Conservation (phyloP, 2,888 invertebrate species). For the Conchocele bisecta region DNA sequence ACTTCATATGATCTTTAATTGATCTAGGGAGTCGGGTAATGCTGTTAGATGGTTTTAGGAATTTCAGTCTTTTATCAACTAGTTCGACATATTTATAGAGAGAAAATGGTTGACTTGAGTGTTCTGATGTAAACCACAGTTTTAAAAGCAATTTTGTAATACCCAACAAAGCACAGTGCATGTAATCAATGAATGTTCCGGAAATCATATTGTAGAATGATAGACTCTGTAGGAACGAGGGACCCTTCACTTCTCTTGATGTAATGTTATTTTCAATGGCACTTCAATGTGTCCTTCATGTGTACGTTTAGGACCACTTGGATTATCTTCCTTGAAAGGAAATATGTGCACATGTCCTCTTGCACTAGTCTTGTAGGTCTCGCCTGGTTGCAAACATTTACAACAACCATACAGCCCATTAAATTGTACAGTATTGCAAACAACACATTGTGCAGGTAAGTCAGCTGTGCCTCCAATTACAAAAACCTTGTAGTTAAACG, state of each 20-base stretch:
- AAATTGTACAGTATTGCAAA: conserved; percentile 46
- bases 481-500: conserved; percentile 6
- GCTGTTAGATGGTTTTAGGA: conserved; percentile 42
- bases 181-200: conserved; percentile 47
- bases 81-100: conserved; percentile 14
- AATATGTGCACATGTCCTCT: conserved; percentile 43
- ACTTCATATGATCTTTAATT: conserved; percentile 47
- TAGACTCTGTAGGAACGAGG: conserved; percentile 43
- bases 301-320: conserved; percentile 10
- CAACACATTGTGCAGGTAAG: conserved; percentile 51
- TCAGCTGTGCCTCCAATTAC: conserved; percentile 54
- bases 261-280: conserved; percentile 14
- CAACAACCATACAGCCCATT: conserved; percentile 49
- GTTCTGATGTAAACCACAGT: conserved; percentile 31
- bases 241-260: conserved; percentile 51
- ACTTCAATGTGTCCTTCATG: background rate
- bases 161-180: conserved; percentile 56
- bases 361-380: conserved; percentile 40
- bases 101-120: conserved; percentile 12
- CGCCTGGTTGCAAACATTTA: conserved; percentile 40
- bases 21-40: conserved; percentile 48
- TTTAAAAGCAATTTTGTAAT: conserved; percentile 40
- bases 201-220: conserved; percentile 29
- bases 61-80: conserved; percentile 32
- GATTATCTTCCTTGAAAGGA: conserved; percentile 25